phyloP scores from a whole-genome alignment of 2,113 vertebrate genomes.

The Genyomyrus donnyi region DNA sequence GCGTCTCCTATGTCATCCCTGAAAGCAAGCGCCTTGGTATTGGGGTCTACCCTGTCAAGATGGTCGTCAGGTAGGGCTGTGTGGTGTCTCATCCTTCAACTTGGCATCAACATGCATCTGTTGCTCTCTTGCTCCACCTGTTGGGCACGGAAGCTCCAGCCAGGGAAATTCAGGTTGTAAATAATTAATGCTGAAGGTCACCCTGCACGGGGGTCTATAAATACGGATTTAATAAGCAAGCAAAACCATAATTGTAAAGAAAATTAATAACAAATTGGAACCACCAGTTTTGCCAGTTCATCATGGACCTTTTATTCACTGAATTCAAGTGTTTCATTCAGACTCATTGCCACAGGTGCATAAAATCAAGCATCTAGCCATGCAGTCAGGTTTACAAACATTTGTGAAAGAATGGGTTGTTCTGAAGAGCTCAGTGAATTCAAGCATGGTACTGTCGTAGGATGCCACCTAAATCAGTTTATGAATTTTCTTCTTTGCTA shows the following conservation, averaged over 20 bases:
- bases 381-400: background rate
- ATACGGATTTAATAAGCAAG: background rate
- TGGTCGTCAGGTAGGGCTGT: conserved; percentile 83
- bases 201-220: background rate
- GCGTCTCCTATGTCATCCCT: conserved; percentile 80
- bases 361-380: background rate
- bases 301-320: background rate
- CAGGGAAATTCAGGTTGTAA: background rate
- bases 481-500: background rate
- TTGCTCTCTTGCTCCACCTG: background rate
- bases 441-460: background rate
- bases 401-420: background rate
- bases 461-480: background rate
- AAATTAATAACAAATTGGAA: background rate
- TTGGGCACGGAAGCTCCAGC: background rate
- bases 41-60: conserved; percentile 91
- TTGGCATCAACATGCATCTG: background rate
- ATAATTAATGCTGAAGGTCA: background rate
- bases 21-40: conserved; percentile 76
- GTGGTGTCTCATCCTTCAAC: background rate
- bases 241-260: background rate
- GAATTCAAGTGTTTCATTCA: background rate
- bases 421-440: background rate
- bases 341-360: background rate
- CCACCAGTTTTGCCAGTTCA: background rate